Base-by-base conservation (phyloP, 2,113 vertebrate genomes). In the Eptatretus burgeri region DNA sequence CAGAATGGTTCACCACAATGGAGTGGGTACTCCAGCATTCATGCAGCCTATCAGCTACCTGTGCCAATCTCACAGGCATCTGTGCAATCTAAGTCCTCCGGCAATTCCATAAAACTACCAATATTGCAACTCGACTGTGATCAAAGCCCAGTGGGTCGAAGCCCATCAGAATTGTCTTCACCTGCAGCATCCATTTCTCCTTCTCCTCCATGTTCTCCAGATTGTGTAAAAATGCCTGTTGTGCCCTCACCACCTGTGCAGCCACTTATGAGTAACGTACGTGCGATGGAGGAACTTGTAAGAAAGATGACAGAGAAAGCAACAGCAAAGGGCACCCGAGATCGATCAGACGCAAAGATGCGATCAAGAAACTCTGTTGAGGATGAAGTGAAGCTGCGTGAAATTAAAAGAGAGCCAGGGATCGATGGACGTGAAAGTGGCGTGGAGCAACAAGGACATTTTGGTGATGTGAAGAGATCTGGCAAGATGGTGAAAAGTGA, bases 221-320 rank as follows among this genome's bases (percentile, higher is more conserved):
- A 60, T 20, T 11, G 56, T 12, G 56, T 74, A 9, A 96, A 93
- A 74, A 82, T 51, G 71, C 78, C 80, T 4, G 70, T 93, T 62
- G 74, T 88, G 51, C 85, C 88, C 3, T 78, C 86, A 0, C 79
- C 84, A 9, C 81, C 78, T 70, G 81, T 80, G 69, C 91, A 94
- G 73, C 88, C 77, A n/a, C 93, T 89, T 1, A 87, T 84, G 0
- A 83, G 84, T 17, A 98, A 94, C 68, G 94, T 98, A 51, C 85
- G 93, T 1, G 89, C 89, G 64, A 95, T 98, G 89, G 91, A 98
- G 67, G 89, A 98, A 60, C 73, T 98, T 63, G 88, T 95, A 8
- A 95, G 93, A 66, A 98, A 98, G 65, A 86, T 96, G 71, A 91
- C 84, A 0, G 89, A 98, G 75, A 96, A 96, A 71, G 89, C 93